Evolutionary conservation across 2,113 vertebrate species (phyloP), one percentile per base, ranked within the genome.

Genomic region (Amazona vittata): DNA sequence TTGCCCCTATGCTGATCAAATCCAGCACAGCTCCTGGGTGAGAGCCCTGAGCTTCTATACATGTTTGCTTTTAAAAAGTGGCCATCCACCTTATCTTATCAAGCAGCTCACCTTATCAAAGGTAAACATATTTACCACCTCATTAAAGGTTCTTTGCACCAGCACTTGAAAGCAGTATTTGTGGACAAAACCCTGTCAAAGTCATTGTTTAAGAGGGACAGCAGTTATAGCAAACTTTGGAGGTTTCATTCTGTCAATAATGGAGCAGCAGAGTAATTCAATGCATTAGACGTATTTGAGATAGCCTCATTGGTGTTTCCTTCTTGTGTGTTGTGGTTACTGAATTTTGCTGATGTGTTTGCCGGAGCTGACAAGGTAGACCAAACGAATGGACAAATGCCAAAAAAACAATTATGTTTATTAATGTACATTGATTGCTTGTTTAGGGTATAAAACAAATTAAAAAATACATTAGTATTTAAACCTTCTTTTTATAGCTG

Each of bases 121-220:
- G 98, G 99, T 99, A 99, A 99, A 99, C 98, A 98, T 97, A 97
- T 98, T 99, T 98, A 98, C 98, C 98, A 97, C 97, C 98, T 98
- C 98, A 97, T 99, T 99, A 99, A 98, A 97, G 96, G 94, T 97
- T 97, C 98, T 97, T 97, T 87, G 97, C 98, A 98, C 97, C 96
- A 96, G 97, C 97, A 98, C 98, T 98, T 97, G 94, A 98, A 98
- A 98, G 97, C 96, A 87, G 21, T 96, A 97, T 99, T 99, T 98
- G 98, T 97, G 97, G 98, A 98, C 88, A 97, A 96, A 95, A 96
- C 91, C 89, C 90, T 97, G 97, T 98, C 97, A 97, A 95, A 98
- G 83, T 65, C 73, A 84, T 95, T 93, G 93, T 96, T 89, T 91
- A 79, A 94, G 93, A 85, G 0, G 17, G 85, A 77, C 64, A 81